Conservation (phyloP, 2,888 invertebrate species). For the Hypomecis atomaria region DNA sequence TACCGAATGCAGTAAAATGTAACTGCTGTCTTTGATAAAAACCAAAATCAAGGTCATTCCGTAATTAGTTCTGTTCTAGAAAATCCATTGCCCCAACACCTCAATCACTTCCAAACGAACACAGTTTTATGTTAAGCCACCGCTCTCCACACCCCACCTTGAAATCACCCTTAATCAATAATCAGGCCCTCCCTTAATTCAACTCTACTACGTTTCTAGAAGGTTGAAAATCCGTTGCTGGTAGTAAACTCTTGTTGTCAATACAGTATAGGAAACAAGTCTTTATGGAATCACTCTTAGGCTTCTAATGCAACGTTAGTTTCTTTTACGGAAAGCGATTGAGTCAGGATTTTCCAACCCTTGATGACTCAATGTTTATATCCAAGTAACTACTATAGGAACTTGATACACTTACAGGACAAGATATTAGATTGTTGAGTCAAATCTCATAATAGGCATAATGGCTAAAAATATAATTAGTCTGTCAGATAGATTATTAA, state of each 20-base stretch:
- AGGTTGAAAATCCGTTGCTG: conserved; percentile 17
- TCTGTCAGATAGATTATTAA: too few relatives aligned
- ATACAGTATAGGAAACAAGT: conserved; percentile 21
- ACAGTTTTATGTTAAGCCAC: conserved; percentile 30
- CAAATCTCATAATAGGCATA: too few relatives aligned
- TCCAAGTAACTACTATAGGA: background rate
- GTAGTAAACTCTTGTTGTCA: conserved; percentile 5
- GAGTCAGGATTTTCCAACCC: conserved; percentile 34
- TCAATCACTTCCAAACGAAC: conserved; percentile 2
- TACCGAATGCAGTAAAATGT: too few relatives aligned
- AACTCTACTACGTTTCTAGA: conserved; percentile 7
- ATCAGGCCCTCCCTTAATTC: conserved; percentile 15
- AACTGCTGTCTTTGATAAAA: too few relatives aligned
- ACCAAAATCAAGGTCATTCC: too few relatives aligned
- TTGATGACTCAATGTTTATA: conserved; percentile 19
- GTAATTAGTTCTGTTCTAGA: background rate
- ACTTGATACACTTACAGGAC: too few relatives aligned
- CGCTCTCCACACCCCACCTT: conserved; percentile 30
- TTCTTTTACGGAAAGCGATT: conserved; percentile 21
- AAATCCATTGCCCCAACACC: background rate
- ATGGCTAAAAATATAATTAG: too few relatives aligned
- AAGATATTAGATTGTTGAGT: too few relatives aligned
- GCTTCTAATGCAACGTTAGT: conserved; percentile 19
- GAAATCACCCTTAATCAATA: conserved; percentile 39
- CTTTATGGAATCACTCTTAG: conserved; percentile 29